These are phyloP conservation scores for Astatotilapia flaviijosephi DNA, from an alignment of 2,113 vertebrate genomes.

Conservation along the genomic window DNA sequence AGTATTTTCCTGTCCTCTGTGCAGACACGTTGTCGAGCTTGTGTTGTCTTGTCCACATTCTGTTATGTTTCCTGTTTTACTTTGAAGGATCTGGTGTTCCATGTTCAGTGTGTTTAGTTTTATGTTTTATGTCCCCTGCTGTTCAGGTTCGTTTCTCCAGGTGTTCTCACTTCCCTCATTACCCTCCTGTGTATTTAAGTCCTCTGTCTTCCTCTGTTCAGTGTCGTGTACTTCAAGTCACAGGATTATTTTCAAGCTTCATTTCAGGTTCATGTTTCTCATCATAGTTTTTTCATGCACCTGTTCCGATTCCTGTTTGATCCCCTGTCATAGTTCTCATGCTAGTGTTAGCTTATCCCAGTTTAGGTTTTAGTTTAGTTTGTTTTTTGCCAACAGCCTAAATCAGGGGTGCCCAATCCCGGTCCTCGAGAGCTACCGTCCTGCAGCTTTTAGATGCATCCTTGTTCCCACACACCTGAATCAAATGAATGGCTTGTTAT, in stretches of 20 bases:
- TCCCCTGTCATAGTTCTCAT: not conserved
- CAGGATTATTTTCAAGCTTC: not conserved
- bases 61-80: not conserved
- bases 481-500: too few relatives aligned
- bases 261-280: not conserved
- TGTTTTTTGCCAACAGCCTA: not conserved
- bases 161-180: accelerated
- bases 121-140: not conserved
- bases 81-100: not conserved
- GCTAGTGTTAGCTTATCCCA: not conserved
- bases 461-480: too few relatives aligned
- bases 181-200: not conserved
- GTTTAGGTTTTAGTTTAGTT: not conserved
- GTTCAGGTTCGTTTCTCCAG: not conserved
- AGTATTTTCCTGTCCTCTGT: not conserved
- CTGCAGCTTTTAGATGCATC: too few relatives aligned
- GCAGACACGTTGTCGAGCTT: not conserved
- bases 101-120: not conserved
- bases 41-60: not conserved
- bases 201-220: accelerated
- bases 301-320: accelerated
- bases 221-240: not conserved
- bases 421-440: too few relatives aligned
- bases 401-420: too few relatives aligned
- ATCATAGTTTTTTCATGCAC: not conserved